Percentiles rank a stretch among this genome's conserved stretches.
These are phyloP conservation scores for Nannoperca obscura DNA, from an alignment of 2,797 vertebrate genomes.

Conservation along the genomic window DNA sequence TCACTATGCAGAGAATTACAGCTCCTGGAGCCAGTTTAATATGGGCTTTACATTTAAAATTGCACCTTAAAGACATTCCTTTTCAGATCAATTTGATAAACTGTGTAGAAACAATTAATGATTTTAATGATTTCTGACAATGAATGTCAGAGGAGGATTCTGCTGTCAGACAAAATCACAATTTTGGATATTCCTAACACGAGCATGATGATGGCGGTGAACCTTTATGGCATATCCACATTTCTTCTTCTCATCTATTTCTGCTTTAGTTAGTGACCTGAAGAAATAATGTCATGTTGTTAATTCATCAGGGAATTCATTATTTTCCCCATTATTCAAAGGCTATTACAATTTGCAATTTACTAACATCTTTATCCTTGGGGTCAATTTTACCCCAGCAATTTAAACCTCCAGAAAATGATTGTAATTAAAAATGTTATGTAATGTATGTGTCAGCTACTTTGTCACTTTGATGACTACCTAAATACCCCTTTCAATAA, in stretches of 20 bases:
- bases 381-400: too few species aligned
- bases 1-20: neutral
- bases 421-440: too few species aligned
- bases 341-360: too few species aligned
- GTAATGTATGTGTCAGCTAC: too few species aligned
- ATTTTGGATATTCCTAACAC: neutral
- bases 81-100: neutral
- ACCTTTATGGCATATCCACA: neutral
- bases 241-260: neutral
- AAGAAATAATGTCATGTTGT: too few species aligned
- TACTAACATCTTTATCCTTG: too few species aligned
- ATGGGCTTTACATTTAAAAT: neutral
- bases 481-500: too few species aligned
- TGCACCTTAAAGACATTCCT: neutral
- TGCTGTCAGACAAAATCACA: neutral
- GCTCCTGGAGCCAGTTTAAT: neutral
- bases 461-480: too few species aligned
- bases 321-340: neutral
- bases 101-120: neutral
- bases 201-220: too few species aligned
- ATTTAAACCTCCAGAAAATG: too few species aligned
- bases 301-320: too few species aligned
- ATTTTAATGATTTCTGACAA: neutral
- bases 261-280: neutral
- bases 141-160: neutral